Percentiles rank a stretch among this genome's conserved stretches.
Conservation (phyloP, 2,797 vertebrate species). For the Amphiprion clarkii region DNA sequence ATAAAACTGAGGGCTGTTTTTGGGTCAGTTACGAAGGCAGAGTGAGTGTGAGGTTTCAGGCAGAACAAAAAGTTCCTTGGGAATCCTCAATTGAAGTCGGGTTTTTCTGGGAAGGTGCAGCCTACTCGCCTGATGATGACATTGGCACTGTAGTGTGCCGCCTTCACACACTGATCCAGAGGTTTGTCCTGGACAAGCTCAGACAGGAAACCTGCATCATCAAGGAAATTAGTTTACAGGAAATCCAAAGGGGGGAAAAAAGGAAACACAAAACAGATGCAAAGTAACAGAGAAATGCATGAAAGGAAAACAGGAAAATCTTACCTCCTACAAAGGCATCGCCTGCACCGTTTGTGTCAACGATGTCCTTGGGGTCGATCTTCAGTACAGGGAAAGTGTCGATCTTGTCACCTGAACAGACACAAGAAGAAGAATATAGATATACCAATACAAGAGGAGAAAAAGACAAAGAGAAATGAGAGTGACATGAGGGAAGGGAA, state of each 20-base stretch:
- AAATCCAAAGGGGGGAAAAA: conserved; percentile 6
- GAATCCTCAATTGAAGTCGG: conserved; percentile 91
- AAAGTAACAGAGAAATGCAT: background rate
- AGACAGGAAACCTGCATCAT: conserved; percentile 92
- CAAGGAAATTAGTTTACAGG: conserved; percentile 3
- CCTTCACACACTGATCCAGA: conserved; percentile 91
- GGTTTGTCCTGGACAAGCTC: conserved; percentile 92
- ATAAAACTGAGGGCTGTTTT: conserved; percentile 22
- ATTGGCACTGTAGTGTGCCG: conserved; percentile 95
- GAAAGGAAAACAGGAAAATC: background rate
- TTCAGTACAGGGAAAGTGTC: conserved; percentile 90
- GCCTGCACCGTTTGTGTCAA: conserved; percentile 98
- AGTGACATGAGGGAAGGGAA: background rate
- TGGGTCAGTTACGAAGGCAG: background rate
- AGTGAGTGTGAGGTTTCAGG: conserved; percentile 25
- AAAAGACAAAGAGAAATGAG: conserved; percentile 5
- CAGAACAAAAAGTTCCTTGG: background rate
- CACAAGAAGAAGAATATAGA: conserved; percentile 27
- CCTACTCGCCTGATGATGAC: conserved; percentile 92
- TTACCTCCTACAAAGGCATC: conserved; percentile 99
- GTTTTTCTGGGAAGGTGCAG: conserved; percentile 97
- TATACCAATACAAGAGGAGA: conserved; percentile 35
- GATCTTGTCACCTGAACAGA: conserved; percentile 87
- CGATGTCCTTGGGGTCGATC: conserved; percentile 92
- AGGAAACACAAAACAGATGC: background rate